phyloP scores from a whole-genome alignment of 2,113 vertebrate genomes.

The human region GRCh38 chr7:137077001-137077500 shows the following conservation, averaged over 20 bases:
- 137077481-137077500: background rate
- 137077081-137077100: background rate
- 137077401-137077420: background rate
- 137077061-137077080: background rate
- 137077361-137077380: background rate
- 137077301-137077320: background rate
- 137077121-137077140: background rate
- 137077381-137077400: background rate
- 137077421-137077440: background rate
- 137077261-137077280: background rate
- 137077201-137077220: background rate
- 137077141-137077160: constrained; percentile 57
- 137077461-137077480: background rate
- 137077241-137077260: background rate
- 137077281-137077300: background rate
- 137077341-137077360: background rate
- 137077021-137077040: background rate
- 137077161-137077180: background rate
- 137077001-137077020: background rate
- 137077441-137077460: background rate
- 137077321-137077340: background rate
- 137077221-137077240: background rate
- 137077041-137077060: background rate
- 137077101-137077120: background rate
- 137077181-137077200: background rate